Conservation (phyloP, 2,888 invertebrate species). For the Sarcophaga carnaria region DNA sequence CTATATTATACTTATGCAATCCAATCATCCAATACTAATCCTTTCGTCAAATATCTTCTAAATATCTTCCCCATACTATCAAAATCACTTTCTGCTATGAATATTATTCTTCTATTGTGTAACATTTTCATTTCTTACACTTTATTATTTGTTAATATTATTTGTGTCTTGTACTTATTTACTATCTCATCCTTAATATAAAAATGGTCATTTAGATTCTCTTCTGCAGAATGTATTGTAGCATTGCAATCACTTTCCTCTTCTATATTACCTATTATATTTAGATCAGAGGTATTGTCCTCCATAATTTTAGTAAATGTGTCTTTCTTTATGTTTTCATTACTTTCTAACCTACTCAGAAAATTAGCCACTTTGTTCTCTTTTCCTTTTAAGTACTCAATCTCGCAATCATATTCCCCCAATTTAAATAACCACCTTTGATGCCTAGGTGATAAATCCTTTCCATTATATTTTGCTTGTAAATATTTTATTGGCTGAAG, state of each 20-base stretch:
- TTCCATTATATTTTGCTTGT: too few species aligned
- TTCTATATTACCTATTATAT: slow-evolving; percentile 23
- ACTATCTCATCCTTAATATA: slow-evolving; percentile 36
- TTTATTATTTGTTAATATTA: slow-evolving; percentile 59
- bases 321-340: too few species aligned
- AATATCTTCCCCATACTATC: slow-evolving; percentile 57
- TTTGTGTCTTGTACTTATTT: slow-evolving; percentile 53
- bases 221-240: slow-evolving; percentile 55
- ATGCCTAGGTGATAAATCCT: too few species aligned
- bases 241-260: slow-evolving; percentile 38
- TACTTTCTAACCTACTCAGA: too few species aligned
- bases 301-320: too few species aligned
- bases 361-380: too few species aligned
- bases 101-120: slow-evolving; percentile 63
- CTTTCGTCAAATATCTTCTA: slow-evolving; percentile 65
- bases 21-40: slow-evolving; percentile 45
- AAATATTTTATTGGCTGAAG: too few species aligned
- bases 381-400: too few species aligned
- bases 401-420: too few species aligned
- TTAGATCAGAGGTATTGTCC: not conserved
- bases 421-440: too few species aligned
- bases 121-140: slow-evolving; percentile 46
- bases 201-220: slow-evolving; percentile 47
- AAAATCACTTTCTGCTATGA: slow-evolving; percentile 63
- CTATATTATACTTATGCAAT: slow-evolving; percentile 47